Conservation (phyloP, 2,797 vertebrate genomes). For the Sylvilagus floridanus region DNA sequence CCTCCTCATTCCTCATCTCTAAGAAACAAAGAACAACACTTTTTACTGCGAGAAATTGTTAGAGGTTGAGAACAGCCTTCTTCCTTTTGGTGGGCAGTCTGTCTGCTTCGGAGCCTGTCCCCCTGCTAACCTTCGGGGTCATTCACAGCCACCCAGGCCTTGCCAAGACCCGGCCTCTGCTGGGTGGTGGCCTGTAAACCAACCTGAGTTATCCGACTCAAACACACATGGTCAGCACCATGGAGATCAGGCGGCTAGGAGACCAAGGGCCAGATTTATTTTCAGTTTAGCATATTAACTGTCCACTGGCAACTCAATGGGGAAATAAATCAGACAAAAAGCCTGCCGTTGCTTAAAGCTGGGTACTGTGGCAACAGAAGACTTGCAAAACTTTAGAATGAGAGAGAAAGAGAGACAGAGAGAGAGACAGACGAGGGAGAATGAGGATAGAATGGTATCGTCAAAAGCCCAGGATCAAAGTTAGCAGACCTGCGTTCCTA, state of each 20-base stretch:
- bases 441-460: not conserved
- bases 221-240: constrained; percentile 41
- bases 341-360: not conserved
- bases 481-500: not conserved
- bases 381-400: not conserved
- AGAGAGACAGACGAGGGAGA: not conserved
- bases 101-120: not conserved
- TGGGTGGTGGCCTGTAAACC: constrained; percentile 42
- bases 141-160: not conserved
- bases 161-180: not conserved
- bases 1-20: constrained; percentile 45
- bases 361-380: not conserved
- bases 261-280: constrained; percentile 62
- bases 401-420: not conserved
- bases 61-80: constrained; percentile 28
- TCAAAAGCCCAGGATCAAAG: not conserved
- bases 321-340: constrained; percentile 47
- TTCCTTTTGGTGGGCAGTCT: not conserved
- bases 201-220: constrained; percentile 61
- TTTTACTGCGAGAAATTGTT: constrained; percentile 24
- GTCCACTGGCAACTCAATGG: not conserved
- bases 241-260: constrained; percentile 49
- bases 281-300: constrained; percentile 41
- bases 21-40: constrained; percentile 65
- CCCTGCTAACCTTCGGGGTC: not conserved